Percentiles rank a stretch among this genome's conserved stretches.
Conservation (phyloP, 2,113 vertebrate species). For the Zapornia atra region DNA sequence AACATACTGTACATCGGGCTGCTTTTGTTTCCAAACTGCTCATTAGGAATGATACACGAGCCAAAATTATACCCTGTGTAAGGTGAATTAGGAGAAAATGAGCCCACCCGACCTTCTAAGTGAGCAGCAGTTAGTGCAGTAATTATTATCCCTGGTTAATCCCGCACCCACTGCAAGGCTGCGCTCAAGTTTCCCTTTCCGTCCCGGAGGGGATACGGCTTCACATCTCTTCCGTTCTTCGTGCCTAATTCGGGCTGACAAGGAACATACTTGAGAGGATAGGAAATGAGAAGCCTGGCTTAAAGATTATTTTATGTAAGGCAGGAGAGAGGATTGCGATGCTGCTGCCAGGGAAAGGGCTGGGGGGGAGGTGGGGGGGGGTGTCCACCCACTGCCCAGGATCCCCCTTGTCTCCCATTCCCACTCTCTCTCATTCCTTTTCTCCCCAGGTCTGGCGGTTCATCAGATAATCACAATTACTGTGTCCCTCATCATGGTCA, state of each 20-base stretch:
- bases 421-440: constrained; percentile 36
- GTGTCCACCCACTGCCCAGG: accelerated
- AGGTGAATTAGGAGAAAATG: constrained; percentile 45
- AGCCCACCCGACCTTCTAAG: neutral
- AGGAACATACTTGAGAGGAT: constrained; percentile 59
- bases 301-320: constrained; percentile 31
- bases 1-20: constrained; percentile 47
- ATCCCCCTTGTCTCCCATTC: neutral
- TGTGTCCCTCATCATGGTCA: constrained; percentile 99
- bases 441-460: constrained; percentile 91
- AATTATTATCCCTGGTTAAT: neutral
- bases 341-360: neutral
- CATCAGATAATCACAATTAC: constrained; percentile 99
- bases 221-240: constrained; percentile 58
- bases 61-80: constrained; percentile 36
- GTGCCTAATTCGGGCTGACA: constrained; percentile 67
- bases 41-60: constrained; percentile 52
- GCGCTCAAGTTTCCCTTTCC: neutral
- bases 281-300: constrained; percentile 51
- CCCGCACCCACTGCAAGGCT: neutral
- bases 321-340: neutral
- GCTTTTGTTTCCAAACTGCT: constrained; percentile 71
- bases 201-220: constrained; percentile 40
- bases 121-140: neutral
- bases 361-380: accelerated